Base-by-base conservation (phyloP, 2,888 invertebrate species). In the Biston betularia region DNA sequence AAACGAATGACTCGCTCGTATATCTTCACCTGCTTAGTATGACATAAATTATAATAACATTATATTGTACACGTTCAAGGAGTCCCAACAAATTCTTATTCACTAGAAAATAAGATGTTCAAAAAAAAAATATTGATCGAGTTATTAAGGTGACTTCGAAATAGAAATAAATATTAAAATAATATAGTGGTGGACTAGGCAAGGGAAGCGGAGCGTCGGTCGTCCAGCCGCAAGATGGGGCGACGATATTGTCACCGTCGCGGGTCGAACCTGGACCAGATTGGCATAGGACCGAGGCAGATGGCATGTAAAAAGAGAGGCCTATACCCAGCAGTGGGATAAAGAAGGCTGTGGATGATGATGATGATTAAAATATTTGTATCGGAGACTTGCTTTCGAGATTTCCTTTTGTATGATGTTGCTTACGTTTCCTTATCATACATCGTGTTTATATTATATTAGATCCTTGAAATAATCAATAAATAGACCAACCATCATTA, bases 1-100 rank as follows among this genome's bases (percentile, higher is more conserved):
- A 92, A 93, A 92, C 88, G 90, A 92, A 93, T 90, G 91, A 92
- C 91, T 88, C 88, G 86, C 86, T 86, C 92, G 88, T 93, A 92
- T 92, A 93, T 93, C 92, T 92, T 92, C 93, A 93, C 93, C 93
- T 93, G 93, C 92, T 91, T 92, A 90, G 93, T 92, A 90, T 88
- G 89, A 93, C 92, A 93, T 93, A 93, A 93, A 92, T 93, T 92
- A 92, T 92, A 93, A 90, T 92, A 92, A 92, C 90, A 92, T 92
- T 89, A 92, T 92, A 90, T 92, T 91, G 90, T 91, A 92, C 92
- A 90, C 87, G 87, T 84, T 89, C 89, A 91, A 89, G 90, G 85
- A 90, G 90, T 90, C 87, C 89, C 88, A 90, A 92, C 92, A 91
- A 92, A 92, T 92, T 91, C 91, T 89, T 88, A 88, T 90, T 90